Conservation (phyloP, 1,140 invertebrate species). For the Melipona quadrifasciata region DNA sequence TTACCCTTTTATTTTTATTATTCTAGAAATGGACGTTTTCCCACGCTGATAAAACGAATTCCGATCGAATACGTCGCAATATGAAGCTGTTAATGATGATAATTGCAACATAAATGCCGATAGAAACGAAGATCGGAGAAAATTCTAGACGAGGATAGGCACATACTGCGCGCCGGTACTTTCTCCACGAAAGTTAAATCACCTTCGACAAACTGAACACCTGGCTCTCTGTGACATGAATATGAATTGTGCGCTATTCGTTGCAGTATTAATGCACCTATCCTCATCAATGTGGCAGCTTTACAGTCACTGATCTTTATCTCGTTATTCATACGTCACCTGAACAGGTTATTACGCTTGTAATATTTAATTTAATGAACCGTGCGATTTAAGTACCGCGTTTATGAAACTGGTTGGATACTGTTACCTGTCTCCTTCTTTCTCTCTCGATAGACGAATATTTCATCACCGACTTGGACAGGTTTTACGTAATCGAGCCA, state of each 20-base stretch:
- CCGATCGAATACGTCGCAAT: too few species aligned
- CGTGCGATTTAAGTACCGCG: background rate
- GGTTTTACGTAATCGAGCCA: too few species aligned
- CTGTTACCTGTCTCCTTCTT: too few species aligned
- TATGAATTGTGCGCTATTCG: background rate
- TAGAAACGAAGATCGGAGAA: too few species aligned
- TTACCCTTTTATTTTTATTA: too few species aligned
- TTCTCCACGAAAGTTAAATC: background rate
- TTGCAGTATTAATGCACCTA: background rate
- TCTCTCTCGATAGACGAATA: background rate
- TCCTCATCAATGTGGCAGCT: background rate
- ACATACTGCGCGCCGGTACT: too few species aligned
- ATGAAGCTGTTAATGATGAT: too few species aligned
- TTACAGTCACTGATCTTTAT: constrained; percentile 6
- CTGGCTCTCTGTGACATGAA: background rate
- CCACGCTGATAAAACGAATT: too few species aligned
- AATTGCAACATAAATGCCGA: too few species aligned
- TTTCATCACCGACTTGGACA: background rate
- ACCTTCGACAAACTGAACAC: background rate
- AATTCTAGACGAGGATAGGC: background rate
- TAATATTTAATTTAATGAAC: constrained; percentile 14
- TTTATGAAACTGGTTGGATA: background rate
- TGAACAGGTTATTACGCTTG: background rate
- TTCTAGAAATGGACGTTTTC: too few species aligned
- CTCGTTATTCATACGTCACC: background rate